Evolutionary conservation across 2,113 vertebrate genomes (phyloP), one percentile per base, ranked within the genome.

Genomic region (Galemys pyrenaicus): DNA sequence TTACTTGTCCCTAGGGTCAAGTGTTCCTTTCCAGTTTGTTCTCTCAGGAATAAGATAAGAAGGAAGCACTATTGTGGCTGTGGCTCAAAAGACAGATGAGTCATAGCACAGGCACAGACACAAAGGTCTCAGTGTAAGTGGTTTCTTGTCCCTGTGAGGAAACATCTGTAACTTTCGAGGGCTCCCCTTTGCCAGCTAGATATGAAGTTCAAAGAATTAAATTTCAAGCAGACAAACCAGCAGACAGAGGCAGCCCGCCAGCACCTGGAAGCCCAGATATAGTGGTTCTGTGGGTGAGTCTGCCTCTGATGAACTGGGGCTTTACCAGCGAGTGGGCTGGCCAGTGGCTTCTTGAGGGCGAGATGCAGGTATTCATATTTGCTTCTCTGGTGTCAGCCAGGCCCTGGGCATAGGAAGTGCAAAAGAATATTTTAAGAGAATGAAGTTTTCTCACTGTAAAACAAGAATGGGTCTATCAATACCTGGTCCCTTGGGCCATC

Each of bases 41-140:
- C 83, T 92, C 97, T 94, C 37, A 96, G 80, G 78, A 91, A 75
- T 91, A 92, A 92, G 87, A 64, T 91, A 73, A 91, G 58, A 84
- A 68, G 56, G 80, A 91, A 91, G 86, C 8, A 0, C 83, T 44
- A 19, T 49, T 80, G 60, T 92, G 83, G 79, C 89, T n/a, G 3
- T 54, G 51, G 92, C 77, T 75, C 56, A 87, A 77, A 74, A 89
- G 88, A 39, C 24, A 3, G 81, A 86, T 94, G 91, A 96, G 82
- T 95, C 96, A 95, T 0, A 0, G 49, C 30, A 86, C 68, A 41
- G 92, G 85, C 87, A 35, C 46, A 88, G 77, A 74, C 74, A 17
- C 80, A 49, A 37, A 95, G 65, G 67, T 88, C 86, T 51, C 64
- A 9, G 35, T 37, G 30, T 79, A 88, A 94, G 67, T 20, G 2